phyloP scores from a whole-genome alignment of 2,888 invertebrate species.

The Apodemia hepburni region DNA sequence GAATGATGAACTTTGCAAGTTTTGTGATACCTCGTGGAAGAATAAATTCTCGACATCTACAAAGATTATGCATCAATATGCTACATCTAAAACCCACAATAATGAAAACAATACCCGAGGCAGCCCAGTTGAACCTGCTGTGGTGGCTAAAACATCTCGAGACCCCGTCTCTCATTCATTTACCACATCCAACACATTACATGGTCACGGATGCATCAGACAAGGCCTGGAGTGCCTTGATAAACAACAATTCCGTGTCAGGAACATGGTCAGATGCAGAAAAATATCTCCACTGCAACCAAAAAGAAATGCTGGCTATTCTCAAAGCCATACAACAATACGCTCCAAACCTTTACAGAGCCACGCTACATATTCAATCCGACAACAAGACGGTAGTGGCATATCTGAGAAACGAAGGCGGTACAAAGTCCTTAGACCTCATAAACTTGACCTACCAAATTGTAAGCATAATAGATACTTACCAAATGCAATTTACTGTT shows the following conservation, averaged over 20 bases:
- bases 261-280: background rate
- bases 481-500: background rate
- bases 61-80: no score
- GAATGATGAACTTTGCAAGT: no score
- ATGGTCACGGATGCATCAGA: background rate
- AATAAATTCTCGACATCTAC: no score
- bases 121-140: no score
- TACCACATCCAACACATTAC: no score
- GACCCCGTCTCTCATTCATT: no score
- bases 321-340: background rate
- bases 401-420: slow-evolving; percentile 3
- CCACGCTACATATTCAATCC: background rate
- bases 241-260: background rate
- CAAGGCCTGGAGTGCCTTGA: background rate
- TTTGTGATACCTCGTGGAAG: no score
- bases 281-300: slow-evolving; percentile 17
- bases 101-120: no score
- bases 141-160: background rate
- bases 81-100: no score
- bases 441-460: background rate
- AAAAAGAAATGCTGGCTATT: slow-evolving; percentile 8
- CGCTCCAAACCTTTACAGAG: background rate
- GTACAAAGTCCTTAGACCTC: background rate
- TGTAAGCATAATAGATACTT: no score
- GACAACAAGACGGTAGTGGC: background rate